Evolutionary conservation across 92 coral and sea anemone genomes (phyloP), one percentile per base, ranked within the genome.

Genomic region (Epizoanthus stellaris): DNA sequence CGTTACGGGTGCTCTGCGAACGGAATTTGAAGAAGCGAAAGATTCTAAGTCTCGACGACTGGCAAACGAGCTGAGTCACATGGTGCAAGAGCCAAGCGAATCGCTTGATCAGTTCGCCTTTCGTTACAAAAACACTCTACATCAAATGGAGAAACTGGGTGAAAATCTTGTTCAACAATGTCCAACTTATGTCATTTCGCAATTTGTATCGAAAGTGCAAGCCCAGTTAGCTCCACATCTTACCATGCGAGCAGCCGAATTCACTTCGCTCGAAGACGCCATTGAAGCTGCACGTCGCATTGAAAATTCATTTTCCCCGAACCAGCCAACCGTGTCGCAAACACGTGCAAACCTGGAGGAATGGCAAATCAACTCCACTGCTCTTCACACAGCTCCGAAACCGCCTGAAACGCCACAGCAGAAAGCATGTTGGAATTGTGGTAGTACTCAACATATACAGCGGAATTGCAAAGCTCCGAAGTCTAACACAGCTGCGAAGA

Each of bases 231-330:
- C 91, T 34, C 90, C 89, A 82, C 92, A 91, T 60, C 89, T 88
- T 70, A 73, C 79, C 65, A 86, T 91, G 80, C 84, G 87, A 92
- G 89, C 91, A 11, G 70, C 85, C 62, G 91, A 89, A 86, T 86
- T 86, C 73, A 73, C 59, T 34, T 74, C 79, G 66, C 88, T 88
- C 53, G 87, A 91, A 52, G 85, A 85, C 71, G 76, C 85, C 2
- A 89, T 85, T 42, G 90, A 91, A 76, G 85, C 93, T 75, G 94
- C 94, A 20, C 84, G 90, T 73, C 95, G 85, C 39, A 85, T 89
- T 42, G 91, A 89, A 82, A 75, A 85, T 64, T 92, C 93, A 67
- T 82, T 85, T 60, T 34, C 65, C 53, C 75, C 63, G 39, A 81
- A 62, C 30, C 75, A 82, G 66, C 52, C 84, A 59, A 82, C 77